phyloP scores from a whole-genome alignment of 2,113 vertebrate genomes.

The Heterochromis multidens region DNA sequence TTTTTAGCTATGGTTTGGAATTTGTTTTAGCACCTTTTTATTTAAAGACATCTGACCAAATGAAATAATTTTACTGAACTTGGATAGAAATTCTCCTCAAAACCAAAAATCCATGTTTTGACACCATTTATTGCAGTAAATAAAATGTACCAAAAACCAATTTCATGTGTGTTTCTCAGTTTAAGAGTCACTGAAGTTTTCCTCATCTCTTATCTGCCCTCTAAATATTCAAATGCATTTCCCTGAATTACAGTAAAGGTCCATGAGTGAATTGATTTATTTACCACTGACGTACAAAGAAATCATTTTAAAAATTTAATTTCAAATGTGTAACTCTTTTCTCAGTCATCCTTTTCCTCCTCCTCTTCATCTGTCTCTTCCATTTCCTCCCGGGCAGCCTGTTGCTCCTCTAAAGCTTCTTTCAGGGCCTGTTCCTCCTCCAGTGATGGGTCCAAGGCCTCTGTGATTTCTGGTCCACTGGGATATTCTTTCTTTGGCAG shows the following conservation, averaged over 20 bases:
- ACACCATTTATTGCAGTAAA: too few species aligned
- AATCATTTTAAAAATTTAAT: background rate
- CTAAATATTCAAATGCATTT: background rate
- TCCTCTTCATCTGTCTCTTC: constrained; percentile 80
- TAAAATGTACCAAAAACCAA: too few species aligned
- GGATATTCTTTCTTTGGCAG: constrained; percentile 78
- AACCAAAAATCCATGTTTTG: too few species aligned
- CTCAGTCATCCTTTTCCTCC: constrained; percentile 69
- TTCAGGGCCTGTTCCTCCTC: constrained; percentile 83
- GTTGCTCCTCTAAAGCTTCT: constrained; percentile 74
- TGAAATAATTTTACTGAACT: too few species aligned
- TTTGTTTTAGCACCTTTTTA: too few species aligned
- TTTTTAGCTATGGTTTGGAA: too few species aligned
- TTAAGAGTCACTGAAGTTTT: background rate
- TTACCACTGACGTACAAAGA: background rate
- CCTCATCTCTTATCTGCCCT: background rate
- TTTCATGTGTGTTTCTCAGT: too few species aligned
- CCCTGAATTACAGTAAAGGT: background rate
- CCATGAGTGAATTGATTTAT: background rate
- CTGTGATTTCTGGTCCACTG: constrained; percentile 79
- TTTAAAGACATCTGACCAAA: too few species aligned
- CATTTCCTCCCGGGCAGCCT: constrained; percentile 68
- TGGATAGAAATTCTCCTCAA: too few species aligned
- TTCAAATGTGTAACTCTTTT: background rate
- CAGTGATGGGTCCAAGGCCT: constrained; percentile 82